These are phyloP conservation scores for Megalops atlanticus DNA, from an alignment of 2,113 vertebrate species.

Conservation along the genomic window DNA sequence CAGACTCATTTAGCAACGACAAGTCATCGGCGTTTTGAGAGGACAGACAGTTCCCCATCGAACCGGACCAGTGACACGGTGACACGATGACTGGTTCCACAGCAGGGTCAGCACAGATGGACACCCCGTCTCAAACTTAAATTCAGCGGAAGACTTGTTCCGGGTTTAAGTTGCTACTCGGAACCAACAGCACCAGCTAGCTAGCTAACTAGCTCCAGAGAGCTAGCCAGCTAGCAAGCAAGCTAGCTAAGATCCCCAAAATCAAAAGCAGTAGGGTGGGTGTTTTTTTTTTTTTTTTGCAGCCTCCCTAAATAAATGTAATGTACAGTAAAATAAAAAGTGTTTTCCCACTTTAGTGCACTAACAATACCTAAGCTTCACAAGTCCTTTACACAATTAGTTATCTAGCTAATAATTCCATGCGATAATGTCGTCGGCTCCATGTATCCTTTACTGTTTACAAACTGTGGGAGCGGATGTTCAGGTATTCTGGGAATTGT, in stretches of 20 bases:
- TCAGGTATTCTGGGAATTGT: conserved; percentile 35
- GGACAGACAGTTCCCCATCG: conserved; percentile 81
- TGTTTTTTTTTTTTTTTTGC: background rate
- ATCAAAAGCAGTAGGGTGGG: background rate
- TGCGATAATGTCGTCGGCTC: conserved; percentile 42
- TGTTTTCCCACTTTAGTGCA: too few species aligned
- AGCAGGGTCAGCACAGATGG: background rate
- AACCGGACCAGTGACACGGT: conserved; percentile 27
- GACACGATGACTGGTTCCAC: background rate
- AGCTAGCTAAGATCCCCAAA: background rate
- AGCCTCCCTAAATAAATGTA: background rate
- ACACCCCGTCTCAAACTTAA: background rate
- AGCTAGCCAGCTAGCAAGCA: too few species aligned
- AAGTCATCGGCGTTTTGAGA: conserved; percentile 75
- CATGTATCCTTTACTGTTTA: conserved; percentile 54
- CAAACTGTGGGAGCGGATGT: conserved; percentile 48
- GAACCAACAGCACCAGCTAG: too few species aligned
- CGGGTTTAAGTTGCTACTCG: background rate
- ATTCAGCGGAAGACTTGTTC: background rate
- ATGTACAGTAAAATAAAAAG: conserved; percentile 1
- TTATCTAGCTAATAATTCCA: conserved; percentile 39
- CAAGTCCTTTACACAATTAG: too few species aligned
- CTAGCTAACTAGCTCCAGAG: too few species aligned
- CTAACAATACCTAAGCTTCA: too few species aligned
- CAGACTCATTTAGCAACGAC: conserved; percentile 79